These are phyloP conservation scores for Diplosoma virens DNA, from an alignment of 23 tunicate species.

Conservation along the genomic window DNA sequence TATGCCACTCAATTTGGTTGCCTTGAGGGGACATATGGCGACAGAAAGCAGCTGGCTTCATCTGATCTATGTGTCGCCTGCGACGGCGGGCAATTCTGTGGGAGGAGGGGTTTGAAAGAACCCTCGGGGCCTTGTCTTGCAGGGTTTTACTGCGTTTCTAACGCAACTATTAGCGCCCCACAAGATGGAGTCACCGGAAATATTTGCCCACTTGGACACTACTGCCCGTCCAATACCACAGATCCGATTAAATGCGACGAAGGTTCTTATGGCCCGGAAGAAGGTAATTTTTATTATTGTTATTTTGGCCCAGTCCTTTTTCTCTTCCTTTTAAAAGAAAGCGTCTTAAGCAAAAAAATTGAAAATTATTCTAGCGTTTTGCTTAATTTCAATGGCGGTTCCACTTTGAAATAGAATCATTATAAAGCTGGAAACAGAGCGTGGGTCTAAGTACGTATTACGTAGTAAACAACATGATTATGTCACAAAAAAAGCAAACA, in stretches of 20 bases:
- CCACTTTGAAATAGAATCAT: too few relatives aligned
- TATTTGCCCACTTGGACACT: constrained; percentile 68
- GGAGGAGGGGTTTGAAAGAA: constrained; percentile 26
- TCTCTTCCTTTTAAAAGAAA: too few relatives aligned
- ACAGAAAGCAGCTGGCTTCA: neutral
- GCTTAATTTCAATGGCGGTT: too few relatives aligned
- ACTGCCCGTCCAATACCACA: constrained; percentile 44
- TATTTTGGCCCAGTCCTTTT: too few relatives aligned
- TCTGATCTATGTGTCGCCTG: constrained; percentile 51
- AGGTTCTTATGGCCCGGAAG: constrained; percentile 58
- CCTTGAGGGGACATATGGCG: constrained; percentile 74
- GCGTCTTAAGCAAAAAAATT: too few relatives aligned
- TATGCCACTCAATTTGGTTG: constrained; percentile 48
- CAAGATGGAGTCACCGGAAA: constrained; percentile 48
- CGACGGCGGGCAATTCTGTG: constrained; percentile 78
- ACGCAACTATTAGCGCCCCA: constrained; percentile 45
- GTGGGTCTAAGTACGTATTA: too few relatives aligned
- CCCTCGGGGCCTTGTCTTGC: constrained; percentile 54
- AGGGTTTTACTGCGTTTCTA: constrained; percentile 64
- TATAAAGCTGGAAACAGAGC: too few relatives aligned
- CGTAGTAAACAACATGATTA: too few relatives aligned
- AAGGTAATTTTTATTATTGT: constrained; percentile 40
- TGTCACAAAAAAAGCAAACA: too few relatives aligned
- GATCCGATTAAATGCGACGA: constrained; percentile 48
- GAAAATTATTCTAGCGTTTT: too few relatives aligned